Conservation (phyloP, 2,888 invertebrate species). For the Tipula confusa region DNA sequence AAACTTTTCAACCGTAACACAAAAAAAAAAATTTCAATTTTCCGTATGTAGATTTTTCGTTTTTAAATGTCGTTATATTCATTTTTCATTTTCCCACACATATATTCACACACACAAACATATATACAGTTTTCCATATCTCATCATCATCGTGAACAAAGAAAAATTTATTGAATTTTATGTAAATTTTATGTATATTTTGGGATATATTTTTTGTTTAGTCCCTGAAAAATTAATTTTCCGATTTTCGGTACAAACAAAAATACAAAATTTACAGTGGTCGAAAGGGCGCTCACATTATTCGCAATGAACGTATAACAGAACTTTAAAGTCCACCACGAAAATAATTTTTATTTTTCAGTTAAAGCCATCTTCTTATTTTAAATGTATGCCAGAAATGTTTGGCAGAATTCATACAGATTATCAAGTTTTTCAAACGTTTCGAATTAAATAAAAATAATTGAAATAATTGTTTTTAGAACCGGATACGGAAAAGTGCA, state of each 20-base stretch:
- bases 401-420: no score
- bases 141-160: not conserved
- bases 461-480: no score
- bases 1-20: not conserved
- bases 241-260: no score
- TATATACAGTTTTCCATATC: not conserved
- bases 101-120: not conserved
- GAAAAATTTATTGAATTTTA: constrained; percentile 6
- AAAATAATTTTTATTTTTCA: no score
- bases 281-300: no score
- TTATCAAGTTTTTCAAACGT: no score
- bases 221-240: not conserved
- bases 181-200: not conserved
- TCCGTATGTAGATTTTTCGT: not conserved
- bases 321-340: no score
- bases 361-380: no score
- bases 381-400: no score
- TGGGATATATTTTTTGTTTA: not conserved
- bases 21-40: not conserved
- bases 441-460: no score
- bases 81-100: not conserved
- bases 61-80: not conserved
- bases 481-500: no score
- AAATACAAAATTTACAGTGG: not conserved
- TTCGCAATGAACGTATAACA: no score